A percentile compares a stretch with the other conserved stretches of the same genome.
phyloP scores from a whole-genome alignment of 1,140 invertebrate genomes.

The Euglossa dilemma region DNA sequence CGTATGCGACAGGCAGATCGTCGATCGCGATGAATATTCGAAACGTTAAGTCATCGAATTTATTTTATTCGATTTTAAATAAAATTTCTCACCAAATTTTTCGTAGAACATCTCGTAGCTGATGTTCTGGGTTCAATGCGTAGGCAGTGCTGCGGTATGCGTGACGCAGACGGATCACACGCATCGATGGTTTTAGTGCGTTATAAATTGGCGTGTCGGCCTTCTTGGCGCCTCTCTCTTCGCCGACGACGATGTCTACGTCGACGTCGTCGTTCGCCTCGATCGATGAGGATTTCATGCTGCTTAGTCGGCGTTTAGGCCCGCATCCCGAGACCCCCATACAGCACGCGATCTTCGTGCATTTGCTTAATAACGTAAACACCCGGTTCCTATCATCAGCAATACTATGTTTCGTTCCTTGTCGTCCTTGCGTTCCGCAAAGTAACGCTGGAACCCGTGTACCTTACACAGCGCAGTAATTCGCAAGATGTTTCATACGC shows the following conservation, averaged over 20 bases:
- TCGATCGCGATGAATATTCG: too few species aligned
- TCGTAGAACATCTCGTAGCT: conserved; percentile 1
- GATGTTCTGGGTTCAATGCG: too few species aligned
- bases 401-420: conserved; percentile 43
- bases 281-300: conserved; percentile 77
- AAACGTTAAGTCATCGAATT: too few species aligned
- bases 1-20: too few species aligned
- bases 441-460: too few species aligned
- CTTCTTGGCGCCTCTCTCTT: conserved; percentile 73
- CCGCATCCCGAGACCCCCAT: conserved; percentile 72
- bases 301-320: conserved; percentile 78
- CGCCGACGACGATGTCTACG: conserved; percentile 45
- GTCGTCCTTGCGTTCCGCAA: conserved; percentile 7
- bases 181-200: conserved; percentile 76
- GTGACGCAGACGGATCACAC: conserved; percentile 72
- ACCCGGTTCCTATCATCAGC: conserved; percentile 55
- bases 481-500: too few species aligned
- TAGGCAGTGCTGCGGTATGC: conserved; percentile 35
- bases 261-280: conserved; percentile 66
- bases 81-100: not conserved
- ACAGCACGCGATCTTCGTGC: conserved; percentile 60
- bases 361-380: conserved; percentile 80
- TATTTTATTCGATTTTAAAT: too few species aligned
- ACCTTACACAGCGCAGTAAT: too few species aligned
- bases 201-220: conserved; percentile 77